Evolutionary conservation across 2,797 vertebrate species (phyloP), one percentile per base, ranked within the genome.

Genomic region (Staurois parvus): DNA sequence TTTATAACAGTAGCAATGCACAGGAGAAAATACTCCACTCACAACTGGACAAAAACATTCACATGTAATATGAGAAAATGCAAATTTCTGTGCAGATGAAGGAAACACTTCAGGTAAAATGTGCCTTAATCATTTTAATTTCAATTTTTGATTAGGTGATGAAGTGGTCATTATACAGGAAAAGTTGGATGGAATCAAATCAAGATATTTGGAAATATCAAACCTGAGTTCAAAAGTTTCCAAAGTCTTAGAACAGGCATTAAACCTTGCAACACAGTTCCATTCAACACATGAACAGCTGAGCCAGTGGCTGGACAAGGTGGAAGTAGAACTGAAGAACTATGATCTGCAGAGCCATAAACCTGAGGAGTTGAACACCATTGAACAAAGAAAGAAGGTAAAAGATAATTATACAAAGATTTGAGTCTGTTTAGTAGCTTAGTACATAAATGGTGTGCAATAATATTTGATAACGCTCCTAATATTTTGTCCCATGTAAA

Each of bases 141-240:
- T 21, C 90, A 90, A 93, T 82, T 52, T n/a, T 88, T 68, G 86
- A 91, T 83, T 90, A 99, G 98, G 97, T 88, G 98, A 99, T 89
- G 98, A 99, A 93, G 97, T 99, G 88, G 89, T 99, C 84, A 94
- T 98, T 79, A 97, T 99, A 91, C 98, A 99, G 92, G 96, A 98
- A 88, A 99, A 99, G 90, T 92, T 99, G 88, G 98, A 99, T 81
- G 96, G 96, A 87, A 98, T 99, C 91, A 99, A 98, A 94, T 91
- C 93, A 0, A 96, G 97, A 87, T 99, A 99, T 87, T 95, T 93
- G 84, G 98, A 99, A 86, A 98, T 99, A 85, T 96, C 91, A 62
- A 93, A 95, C 19, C 89, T 97, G 92, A 97, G 98, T 88, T 90
- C 89, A 28, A 92, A 93, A 2, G 97, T 98, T 48, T 92, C 95